Conservation (phyloP, 2,888 invertebrate genomes). For the Apamea epomidion region DNA sequence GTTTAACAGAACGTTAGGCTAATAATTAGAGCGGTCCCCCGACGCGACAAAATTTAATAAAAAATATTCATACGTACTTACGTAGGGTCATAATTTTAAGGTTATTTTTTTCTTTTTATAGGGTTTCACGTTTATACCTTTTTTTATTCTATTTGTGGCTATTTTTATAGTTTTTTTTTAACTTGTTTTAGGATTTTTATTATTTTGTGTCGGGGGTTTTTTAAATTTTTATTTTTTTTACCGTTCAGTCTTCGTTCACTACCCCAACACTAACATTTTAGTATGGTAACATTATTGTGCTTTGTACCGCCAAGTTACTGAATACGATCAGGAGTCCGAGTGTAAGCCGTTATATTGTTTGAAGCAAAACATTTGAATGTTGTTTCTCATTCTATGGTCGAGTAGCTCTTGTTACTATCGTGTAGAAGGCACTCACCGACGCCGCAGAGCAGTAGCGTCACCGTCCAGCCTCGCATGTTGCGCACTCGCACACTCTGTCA, state of each 20-base stretch:
- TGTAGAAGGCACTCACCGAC: constrained; percentile 37
- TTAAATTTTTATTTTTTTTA: no score
- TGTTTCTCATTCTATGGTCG: not conserved
- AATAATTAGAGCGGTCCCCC: no score
- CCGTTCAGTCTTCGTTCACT: not conserved
- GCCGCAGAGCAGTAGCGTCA: constrained; percentile 47
- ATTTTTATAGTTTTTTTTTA: no score
- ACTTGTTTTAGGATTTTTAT: no score
- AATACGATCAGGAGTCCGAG: not conserved
- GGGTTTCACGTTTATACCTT: no score
- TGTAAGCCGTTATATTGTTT: not conserved
- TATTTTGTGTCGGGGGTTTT: no score
- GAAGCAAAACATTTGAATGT: not conserved
- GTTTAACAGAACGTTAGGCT: no score
- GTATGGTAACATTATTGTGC: not conserved
- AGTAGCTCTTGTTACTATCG: not conserved
- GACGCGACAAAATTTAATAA: no score
- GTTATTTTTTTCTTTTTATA: no score
- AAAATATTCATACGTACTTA: no score
- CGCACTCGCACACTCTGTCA: not conserved
- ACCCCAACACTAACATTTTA: not conserved
- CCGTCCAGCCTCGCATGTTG: constrained; percentile 36
- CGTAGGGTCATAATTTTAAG: no score
- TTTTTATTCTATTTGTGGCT: no score
- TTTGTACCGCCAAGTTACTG: not conserved